Base-by-base conservation (phyloP, 2,888 invertebrate genomes). In the Apeira syringaria region DNA sequence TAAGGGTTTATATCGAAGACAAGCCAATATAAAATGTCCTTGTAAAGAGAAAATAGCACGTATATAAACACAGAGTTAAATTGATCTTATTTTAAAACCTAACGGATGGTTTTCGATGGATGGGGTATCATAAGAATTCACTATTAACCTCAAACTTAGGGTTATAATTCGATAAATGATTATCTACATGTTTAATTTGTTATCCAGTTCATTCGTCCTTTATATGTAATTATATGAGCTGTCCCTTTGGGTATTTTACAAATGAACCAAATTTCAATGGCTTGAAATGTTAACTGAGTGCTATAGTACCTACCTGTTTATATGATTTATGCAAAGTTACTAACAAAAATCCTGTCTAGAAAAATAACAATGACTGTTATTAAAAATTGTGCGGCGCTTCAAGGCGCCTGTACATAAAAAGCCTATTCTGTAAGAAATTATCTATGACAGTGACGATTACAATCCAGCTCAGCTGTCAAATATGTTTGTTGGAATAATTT, bases 81-180 rank as follows among this genome's bases (percentile, higher is more conserved):
- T 22, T 22, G n/a, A 6, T 22, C 22, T 24, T 6, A 24, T 9
- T 24, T 24, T 5, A 5, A 9, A 33, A 12, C 18, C 10, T 24
- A 13, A 24, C 6, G 38, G 44, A 45, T 45, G 44, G 44, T 34
- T 30, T 39, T 22, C n/a, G 17, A 18, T 34, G 30, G 32, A 44
- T 38, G 32, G 43, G 20, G 20, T 5, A 22, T 20, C 3, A 0
- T 24, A 9, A 2, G 7, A 6, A 5, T 1, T 24, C 28, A 35
- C 34, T 35, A n/a, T n/a, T n/a, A n/a, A n/a, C n/a, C n/a, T 29
- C 20, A 35, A 28, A 34, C 32, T 15, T 15, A 15, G 15, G 15
- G 15, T 15, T 5, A 5, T 3, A 15, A 15, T 5, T 15, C 2
- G 17, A n/a, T n/a, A n/a, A n/a, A n/a, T n/a, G n/a, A n/a, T n/a